phyloP scores from a whole-genome alignment of 2,888 invertebrate species.

The Dryadula phaetusa region DNA sequence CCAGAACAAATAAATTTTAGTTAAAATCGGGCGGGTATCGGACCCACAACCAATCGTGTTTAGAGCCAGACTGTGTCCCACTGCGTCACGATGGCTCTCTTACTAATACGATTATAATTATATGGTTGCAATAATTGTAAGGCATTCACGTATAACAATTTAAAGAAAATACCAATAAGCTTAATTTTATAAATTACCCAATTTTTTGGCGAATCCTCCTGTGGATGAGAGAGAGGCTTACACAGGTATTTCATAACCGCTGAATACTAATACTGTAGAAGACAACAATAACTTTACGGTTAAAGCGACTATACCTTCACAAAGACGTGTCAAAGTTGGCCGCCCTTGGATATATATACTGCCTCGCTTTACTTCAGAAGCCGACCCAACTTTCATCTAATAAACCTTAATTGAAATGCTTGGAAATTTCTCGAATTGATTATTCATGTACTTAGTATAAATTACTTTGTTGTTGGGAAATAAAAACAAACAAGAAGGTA shows the following conservation, averaged over 20 bases:
- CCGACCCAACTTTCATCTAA: slow-evolving; percentile 7
- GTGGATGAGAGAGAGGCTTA: too few species aligned
- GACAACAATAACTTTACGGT: slow-evolving; percentile 9
- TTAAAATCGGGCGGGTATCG: too few species aligned
- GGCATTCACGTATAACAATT: too few species aligned
- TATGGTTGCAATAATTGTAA: too few species aligned
- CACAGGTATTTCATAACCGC: background rate
- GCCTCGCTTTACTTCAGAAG: slow-evolving; percentile 7
- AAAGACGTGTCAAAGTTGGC: slow-evolving; percentile 18
- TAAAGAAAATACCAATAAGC: too few species aligned
- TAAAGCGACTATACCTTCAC: background rate
- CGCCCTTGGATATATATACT: slow-evolving; percentile 15
- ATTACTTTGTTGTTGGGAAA: slow-evolving; percentile 18
- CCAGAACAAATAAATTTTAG: too few species aligned
- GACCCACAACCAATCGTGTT: too few species aligned
- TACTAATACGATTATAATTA: too few species aligned
- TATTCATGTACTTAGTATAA: slow-evolving; percentile 22
- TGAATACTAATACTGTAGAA: background rate
- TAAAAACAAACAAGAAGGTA: slow-evolving; percentile 6
- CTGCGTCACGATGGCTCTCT: too few species aligned
- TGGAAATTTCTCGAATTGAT: slow-evolving; percentile 19
- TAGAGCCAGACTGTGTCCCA: too few species aligned
- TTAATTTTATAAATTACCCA: too few species aligned
- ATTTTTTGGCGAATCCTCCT: too few species aligned
- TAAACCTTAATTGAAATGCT: slow-evolving; percentile 28